Conservation (phyloP, 23 tunicate species). For the Phallusia fumigata region DNA sequence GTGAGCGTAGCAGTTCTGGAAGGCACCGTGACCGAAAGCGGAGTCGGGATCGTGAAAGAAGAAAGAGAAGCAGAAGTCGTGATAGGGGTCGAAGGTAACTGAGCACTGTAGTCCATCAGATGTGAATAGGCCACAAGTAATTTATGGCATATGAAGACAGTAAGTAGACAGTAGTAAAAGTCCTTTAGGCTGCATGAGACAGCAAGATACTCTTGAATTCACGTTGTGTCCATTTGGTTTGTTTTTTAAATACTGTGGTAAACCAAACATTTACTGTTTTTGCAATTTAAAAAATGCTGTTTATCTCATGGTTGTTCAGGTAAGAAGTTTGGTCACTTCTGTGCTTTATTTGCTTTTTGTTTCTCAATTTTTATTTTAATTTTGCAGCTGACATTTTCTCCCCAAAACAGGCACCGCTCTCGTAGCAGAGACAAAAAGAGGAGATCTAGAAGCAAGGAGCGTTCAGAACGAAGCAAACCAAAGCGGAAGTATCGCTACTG, state of each 20-base stretch:
- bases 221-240: too few species aligned
- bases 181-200: too few species aligned
- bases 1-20: background rate
- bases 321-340: background rate
- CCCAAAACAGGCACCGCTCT: conserved; percentile 94
- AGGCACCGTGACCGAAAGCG: conserved; percentile 49
- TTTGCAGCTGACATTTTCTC: conserved; percentile 88
- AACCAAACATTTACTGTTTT: too few species aligned
- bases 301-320: too few species aligned
- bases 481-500: conserved; percentile 65
- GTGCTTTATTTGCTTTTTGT: background rate
- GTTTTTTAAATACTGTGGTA: too few species aligned
- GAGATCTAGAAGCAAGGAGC: conserved; percentile 26
- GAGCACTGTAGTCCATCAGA: too few species aligned
- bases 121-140: too few species aligned
- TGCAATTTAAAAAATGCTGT: too few species aligned
- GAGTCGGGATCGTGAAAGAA: conserved; percentile 54
- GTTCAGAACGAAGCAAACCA: conserved; percentile 13
- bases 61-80: conserved; percentile 38
- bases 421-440: conserved; percentile 61
- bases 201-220: too few species aligned
- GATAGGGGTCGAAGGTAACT: conserved; percentile 18
- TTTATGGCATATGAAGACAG: too few species aligned
- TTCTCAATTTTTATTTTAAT: conserved; percentile 37
- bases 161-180: too few species aligned